Percentiles rank a stretch among this genome's conserved stretches.
Conservation (phyloP, 2,888 invertebrate genomes). For the Mesochorus sp. region DNA sequence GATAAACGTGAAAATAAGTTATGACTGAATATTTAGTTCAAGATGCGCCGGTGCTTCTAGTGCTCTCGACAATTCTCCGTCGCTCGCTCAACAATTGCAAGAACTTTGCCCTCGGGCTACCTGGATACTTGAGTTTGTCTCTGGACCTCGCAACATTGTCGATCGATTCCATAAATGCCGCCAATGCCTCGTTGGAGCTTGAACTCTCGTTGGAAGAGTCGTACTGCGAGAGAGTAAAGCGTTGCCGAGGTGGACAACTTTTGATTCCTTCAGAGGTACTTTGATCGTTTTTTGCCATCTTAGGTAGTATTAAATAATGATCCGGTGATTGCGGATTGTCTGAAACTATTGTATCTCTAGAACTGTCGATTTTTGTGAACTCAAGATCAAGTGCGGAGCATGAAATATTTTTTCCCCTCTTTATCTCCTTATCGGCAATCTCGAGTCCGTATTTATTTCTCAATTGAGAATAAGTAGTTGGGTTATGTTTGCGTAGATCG, state of each 20-base stretch:
- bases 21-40: conserved; percentile 46
- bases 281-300: conserved; percentile 9
- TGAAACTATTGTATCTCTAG: conserved; percentile 18
- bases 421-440: not conserved
- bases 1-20: conserved; percentile 19
- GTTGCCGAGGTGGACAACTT: conserved; percentile 41
- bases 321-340: conserved; percentile 44
- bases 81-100: conserved; percentile 74
- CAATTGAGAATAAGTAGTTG: conserved; percentile 51
- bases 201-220: conserved; percentile 65
- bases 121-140: conserved; percentile 71
- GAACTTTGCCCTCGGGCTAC: conserved; percentile 75
- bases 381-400: conserved; percentile 8
- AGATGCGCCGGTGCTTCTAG: conserved; percentile 65
- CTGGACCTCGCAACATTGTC: conserved; percentile 60
- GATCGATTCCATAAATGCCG: conserved; percentile 64
- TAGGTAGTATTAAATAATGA: conserved; percentile 51
- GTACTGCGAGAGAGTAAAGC: conserved; percentile 61
- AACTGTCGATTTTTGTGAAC: conserved; percentile 16
- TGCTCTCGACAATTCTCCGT: conserved; percentile 73
- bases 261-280: conserved; percentile 34
- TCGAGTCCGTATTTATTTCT: conserved; percentile 27
- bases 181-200: conserved; percentile 64
- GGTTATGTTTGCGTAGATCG: conserved; percentile 46
- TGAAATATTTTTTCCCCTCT: not conserved